Percentiles rank a stretch among this genome's conserved stretches.
phyloP scores from a whole-genome alignment of 2,113 vertebrate genomes.

The Poeciliopsis occidentalis region DNA sequence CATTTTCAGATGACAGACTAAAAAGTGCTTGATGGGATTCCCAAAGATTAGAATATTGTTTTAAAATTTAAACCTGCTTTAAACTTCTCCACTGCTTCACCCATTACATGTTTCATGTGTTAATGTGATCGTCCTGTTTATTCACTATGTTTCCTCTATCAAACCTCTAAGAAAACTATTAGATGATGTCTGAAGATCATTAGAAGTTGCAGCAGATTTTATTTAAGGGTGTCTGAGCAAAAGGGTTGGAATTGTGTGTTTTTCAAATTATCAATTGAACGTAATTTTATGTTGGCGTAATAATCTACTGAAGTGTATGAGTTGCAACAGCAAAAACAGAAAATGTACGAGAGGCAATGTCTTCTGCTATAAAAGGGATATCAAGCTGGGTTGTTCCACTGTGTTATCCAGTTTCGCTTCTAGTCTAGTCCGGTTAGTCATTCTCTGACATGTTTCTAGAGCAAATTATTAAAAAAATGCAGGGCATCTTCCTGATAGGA shows the following conservation, averaged over 20 bases:
- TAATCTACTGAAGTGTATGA: not conserved
- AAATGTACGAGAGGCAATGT: not conserved
- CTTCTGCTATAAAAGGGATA: not conserved
- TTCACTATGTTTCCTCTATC: too few relatives aligned
- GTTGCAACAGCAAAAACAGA: not conserved
- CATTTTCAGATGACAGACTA: too few relatives aligned
- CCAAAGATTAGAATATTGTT: too few relatives aligned
- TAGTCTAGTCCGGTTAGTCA: not conserved
- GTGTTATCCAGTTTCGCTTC: not conserved
- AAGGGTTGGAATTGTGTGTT: not conserved
- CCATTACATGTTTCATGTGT: too few relatives aligned
- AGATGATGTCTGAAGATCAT: too few relatives aligned
- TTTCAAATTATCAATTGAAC: not conserved
- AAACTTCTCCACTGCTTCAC: too few relatives aligned
- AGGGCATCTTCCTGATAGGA: not conserved
- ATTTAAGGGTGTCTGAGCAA: not conserved
- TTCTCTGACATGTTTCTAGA: not conserved
- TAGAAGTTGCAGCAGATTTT: not conserved
- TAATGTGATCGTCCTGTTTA: too few relatives aligned
- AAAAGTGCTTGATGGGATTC: too few relatives aligned
- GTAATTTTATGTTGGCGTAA: too few relatives aligned
- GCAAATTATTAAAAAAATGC: not conserved
- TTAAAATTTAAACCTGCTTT: too few relatives aligned
- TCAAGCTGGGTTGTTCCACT: not conserved
- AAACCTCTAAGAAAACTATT: too few relatives aligned